Conservation (phyloP, 1,140 invertebrate genomes). For the Panagrolaimus sp. region DNA sequence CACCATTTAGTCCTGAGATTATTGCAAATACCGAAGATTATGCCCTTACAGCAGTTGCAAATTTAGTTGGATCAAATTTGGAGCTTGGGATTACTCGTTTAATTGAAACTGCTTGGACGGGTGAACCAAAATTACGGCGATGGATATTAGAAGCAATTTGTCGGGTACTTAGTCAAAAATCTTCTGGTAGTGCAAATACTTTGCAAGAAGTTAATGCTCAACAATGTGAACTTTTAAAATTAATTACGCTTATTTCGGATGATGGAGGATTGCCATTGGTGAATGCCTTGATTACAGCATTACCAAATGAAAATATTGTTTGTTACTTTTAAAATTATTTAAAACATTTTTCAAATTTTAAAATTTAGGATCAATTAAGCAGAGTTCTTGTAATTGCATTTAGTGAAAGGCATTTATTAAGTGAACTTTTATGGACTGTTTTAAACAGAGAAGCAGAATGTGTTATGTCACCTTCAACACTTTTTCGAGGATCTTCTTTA, state of each 20-base stretch:
- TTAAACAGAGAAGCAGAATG: slow-evolving; percentile 68
- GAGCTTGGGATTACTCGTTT: slow-evolving; percentile 27
- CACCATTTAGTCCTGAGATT: neutral
- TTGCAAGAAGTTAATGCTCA: slow-evolving; percentile 22
- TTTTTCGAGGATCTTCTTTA: slow-evolving; percentile 89
- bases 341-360: neutral
- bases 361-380: slow-evolving; percentile 74
- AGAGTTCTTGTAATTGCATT: slow-evolving; percentile 92
- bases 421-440: slow-evolving; percentile 94
- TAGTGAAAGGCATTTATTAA: slow-evolving; percentile 89
- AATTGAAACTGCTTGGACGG: slow-evolving; percentile 27
- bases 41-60: slow-evolving; percentile 19
- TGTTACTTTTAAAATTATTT: neutral
- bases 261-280: slow-evolving; percentile 92
- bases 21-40: slow-evolving; percentile 12
- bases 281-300: slow-evolving; percentile 86
- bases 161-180: slow-evolving; percentile 20
- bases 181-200: neutral
- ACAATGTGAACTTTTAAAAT: slow-evolving; percentile 81
- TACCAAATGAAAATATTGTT: slow-evolving; percentile 67
- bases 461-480: slow-evolving; percentile 63
- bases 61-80: slow-evolving; percentile 20
- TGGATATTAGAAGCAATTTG: slow-evolving; percentile 27
- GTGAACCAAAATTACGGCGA: slow-evolving; percentile 21
- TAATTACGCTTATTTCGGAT: slow-evolving; percentile 89